These are phyloP conservation scores for Microplitis deprimator DNA, from an alignment of 2,888 invertebrate species.

Conservation along the genomic window DNA sequence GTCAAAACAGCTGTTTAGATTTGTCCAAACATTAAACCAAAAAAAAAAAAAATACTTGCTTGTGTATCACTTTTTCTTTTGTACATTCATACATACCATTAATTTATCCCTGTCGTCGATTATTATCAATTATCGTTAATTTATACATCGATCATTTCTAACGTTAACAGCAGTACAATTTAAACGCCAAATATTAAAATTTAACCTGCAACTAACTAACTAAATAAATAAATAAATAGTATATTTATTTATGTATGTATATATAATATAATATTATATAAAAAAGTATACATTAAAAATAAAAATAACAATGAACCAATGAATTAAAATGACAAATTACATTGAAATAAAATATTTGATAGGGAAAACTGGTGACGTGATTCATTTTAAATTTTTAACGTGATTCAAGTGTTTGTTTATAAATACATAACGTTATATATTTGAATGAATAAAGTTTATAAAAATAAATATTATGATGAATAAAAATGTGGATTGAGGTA, in stretches of 20 bases:
- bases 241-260: background rate
- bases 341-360: background rate
- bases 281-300: background rate
- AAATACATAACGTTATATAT: background rate
- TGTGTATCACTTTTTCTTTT: background rate
- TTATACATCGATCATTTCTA: background rate
- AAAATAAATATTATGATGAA: background rate
- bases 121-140: background rate
- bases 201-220: background rate
- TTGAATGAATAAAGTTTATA: background rate
- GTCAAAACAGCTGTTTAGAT: conserved; percentile 32
- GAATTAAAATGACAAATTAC: background rate
- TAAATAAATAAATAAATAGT: background rate
- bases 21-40: conserved; percentile 15
- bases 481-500: background rate
- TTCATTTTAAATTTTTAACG: background rate
- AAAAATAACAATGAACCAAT: background rate
- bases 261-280: background rate
- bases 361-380: background rate
- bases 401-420: background rate
- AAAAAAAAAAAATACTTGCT: conserved; percentile 16
- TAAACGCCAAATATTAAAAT: background rate
- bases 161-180: background rate
- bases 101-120: background rate
- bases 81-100: background rate